phyloP scores from a whole-genome alignment of 2,113 vertebrate genomes.

The Oreochromis aureus region DNA sequence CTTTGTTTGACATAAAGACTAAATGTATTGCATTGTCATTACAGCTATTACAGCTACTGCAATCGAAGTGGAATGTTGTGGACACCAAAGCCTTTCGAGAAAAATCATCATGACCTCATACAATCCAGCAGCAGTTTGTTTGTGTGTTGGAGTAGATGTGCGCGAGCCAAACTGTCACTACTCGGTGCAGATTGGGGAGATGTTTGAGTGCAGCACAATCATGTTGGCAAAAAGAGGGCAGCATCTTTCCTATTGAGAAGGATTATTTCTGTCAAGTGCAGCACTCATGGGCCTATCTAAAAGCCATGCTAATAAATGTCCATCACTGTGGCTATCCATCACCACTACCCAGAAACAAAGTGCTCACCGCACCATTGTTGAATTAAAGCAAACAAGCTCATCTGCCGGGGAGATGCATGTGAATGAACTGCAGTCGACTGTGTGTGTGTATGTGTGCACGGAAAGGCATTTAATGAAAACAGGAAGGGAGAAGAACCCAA shows the following conservation, averaged over 20 bases:
- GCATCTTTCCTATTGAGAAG: slow-evolving; percentile 42
- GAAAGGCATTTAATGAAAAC: slow-evolving; percentile 18
- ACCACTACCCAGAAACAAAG: slow-evolving; percentile 39
- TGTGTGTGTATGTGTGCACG: background rate
- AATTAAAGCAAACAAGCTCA: slow-evolving; percentile 59
- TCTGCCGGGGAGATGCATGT: slow-evolving; percentile 28
- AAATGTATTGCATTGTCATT: background rate
- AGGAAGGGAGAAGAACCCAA: background rate
- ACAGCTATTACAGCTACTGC: no score
- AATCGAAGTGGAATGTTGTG: background rate
- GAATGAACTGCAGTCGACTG: slow-evolving; percentile 32
- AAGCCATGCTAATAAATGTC: slow-evolving; percentile 64
- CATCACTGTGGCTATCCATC: slow-evolving; percentile 60
- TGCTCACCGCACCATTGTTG: slow-evolving; percentile 46
- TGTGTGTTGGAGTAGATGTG: background rate
- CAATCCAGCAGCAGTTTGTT: background rate
- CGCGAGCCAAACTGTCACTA: background rate
- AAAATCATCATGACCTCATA: background rate
- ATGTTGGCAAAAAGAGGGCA: slow-evolving; percentile 18
- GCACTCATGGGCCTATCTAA: slow-evolving; percentile 58
- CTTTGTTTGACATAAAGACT: background rate
- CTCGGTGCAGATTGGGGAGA: background rate
- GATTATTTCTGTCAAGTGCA: slow-evolving; percentile 66
- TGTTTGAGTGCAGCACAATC: background rate
- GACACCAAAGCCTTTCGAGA: background rate